phyloP scores from a whole-genome alignment of 2,113 vertebrate species.

The Salvator merianae region DNA sequence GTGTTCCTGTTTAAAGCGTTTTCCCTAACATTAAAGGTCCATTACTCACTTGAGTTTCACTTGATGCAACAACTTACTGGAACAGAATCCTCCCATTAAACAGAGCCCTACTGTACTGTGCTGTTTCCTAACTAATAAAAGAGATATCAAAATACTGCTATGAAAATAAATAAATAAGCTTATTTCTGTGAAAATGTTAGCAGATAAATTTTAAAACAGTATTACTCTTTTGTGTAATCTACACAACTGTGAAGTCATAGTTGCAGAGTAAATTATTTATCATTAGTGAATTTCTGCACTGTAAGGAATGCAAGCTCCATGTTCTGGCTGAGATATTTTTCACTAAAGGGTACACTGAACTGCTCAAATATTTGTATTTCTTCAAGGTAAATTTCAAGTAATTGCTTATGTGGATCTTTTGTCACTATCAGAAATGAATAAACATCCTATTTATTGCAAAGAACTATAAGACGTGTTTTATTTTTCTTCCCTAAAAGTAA shows the following conservation, averaged over 20 bases:
- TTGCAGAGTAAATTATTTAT: constrained; percentile 56
- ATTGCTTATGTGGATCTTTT: background rate
- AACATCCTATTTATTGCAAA: background rate
- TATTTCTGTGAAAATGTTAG: constrained; percentile 24
- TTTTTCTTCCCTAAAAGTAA: background rate
- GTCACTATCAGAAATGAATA: constrained; percentile 10
- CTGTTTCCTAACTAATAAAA: constrained; percentile 28
- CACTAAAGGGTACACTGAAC: background rate
- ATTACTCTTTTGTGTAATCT: constrained; percentile 21
- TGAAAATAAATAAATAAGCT: constrained; percentile 5
- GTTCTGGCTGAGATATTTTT: constrained; percentile 14
- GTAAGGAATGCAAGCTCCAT: constrained; percentile 21
- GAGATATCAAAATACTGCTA: constrained; percentile 18
- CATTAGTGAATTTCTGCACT: constrained; percentile 20
- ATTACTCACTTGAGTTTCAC: too few species aligned
- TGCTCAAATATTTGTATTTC: background rate
- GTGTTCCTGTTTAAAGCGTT: too few species aligned
- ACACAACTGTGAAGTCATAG: constrained; percentile 47
- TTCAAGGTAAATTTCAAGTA: constrained; percentile 10
- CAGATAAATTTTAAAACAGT: constrained; percentile 57
- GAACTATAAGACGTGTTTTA: background rate
- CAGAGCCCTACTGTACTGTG: too few species aligned
- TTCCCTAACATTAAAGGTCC: too few species aligned
- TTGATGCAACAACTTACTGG: too few species aligned
- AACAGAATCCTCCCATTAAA: too few species aligned